phyloP scores from a whole-genome alignment of 2,797 vertebrate genomes.

The Liasis olivaceus region DNA sequence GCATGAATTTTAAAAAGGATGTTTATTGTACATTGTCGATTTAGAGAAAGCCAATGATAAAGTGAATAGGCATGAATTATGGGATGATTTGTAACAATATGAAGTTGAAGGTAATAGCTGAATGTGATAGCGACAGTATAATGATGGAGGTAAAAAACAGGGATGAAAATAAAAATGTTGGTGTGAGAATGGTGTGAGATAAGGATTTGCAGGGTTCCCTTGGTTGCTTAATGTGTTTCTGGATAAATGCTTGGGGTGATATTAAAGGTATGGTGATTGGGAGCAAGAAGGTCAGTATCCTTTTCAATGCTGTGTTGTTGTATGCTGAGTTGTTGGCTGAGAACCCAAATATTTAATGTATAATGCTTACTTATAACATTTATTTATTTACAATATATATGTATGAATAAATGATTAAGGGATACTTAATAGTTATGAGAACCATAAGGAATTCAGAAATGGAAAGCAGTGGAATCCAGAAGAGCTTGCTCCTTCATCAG shows the following conservation, averaged over 20 bases:
- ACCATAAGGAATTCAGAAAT: background rate
- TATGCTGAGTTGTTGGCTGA: background rate
- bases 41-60: background rate
- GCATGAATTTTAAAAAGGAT: background rate
- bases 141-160: background rate
- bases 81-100: background rate
- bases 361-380: background rate
- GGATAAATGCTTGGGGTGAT: background rate
- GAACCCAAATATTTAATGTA: background rate
- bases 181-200: background rate
- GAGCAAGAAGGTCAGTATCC: background rate
- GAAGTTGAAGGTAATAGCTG: background rate
- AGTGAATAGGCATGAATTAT: background rate
- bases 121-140: background rate
- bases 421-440: background rate
- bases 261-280: background rate
- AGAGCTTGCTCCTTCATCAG: too few species aligned
- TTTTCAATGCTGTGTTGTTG: background rate
- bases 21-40: background rate
- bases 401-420: background rate
- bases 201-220: background rate
- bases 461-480: too few species aligned
- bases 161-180: background rate
- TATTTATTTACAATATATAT: background rate
- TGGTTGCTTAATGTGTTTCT: background rate